A percentile compares a stretch with the other conserved stretches of the same genome.
Evolutionary conservation across 2,113 vertebrate species (phyloP).

Genomic region (Hassar affinis): DNA sequence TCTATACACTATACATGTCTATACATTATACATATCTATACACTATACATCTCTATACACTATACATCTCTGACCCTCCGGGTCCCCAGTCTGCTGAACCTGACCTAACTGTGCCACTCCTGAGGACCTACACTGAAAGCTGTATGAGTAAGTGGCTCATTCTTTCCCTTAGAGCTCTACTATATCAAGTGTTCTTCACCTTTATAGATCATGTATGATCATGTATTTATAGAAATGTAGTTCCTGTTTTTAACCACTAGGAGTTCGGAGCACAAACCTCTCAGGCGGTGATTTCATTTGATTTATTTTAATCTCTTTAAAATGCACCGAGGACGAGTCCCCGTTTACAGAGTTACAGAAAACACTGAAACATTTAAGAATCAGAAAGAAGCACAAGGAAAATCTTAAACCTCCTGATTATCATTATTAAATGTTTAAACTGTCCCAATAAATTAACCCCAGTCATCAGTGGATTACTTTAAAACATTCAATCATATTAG

Average conservation of each 20-base stretch:
- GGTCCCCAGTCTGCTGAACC: no score
- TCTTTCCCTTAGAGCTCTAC: no score
- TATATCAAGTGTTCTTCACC: no score
- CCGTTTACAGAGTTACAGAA: background rate
- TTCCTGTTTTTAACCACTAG: background rate
- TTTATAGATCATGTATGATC: no score
- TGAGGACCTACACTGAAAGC: no score
- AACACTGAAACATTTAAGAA: background rate
- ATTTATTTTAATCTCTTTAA: background rate
- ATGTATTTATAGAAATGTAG: no score
- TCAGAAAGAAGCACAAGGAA: background rate
- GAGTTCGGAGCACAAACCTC: background rate
- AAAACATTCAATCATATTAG: background rate
- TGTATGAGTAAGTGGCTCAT: no score
- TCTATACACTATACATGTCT: no score
- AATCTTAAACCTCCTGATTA: background rate
- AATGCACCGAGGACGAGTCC: background rate
- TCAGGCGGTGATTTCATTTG: background rate
- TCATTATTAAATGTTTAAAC: background rate
- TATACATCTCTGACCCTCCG: no score
- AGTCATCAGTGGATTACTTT: background rate
- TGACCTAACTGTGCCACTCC: no score
- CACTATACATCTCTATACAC: no score
- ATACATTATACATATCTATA: no score
- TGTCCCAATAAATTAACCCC: background rate